Percentiles rank a stretch among this genome's conserved stretches.
phyloP scores from a whole-genome alignment of 2,113 vertebrate species.

The Pluvianellus socialis region DNA sequence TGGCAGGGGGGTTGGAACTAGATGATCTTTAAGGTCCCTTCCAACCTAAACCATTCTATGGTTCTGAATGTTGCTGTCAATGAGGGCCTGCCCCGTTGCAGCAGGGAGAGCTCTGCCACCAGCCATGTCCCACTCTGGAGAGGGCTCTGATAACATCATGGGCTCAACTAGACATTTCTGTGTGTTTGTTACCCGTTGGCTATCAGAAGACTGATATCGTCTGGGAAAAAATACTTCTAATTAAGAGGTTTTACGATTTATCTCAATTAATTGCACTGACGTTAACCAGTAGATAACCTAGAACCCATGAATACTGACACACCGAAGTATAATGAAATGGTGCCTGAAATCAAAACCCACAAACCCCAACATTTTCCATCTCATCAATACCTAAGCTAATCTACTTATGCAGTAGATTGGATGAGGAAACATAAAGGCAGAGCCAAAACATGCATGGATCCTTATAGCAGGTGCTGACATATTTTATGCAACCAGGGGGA shows the following conservation, averaged over 20 bases:
- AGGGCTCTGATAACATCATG: background rate
- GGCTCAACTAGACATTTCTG: background rate
- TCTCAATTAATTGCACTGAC: background rate
- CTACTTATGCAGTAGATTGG: background rate
- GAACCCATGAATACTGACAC: background rate
- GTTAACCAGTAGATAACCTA: background rate
- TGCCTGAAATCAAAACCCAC: background rate
- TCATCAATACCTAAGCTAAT: background rate
- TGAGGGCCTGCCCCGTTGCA: background rate
- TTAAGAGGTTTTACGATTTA: background rate
- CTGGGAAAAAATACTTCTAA: background rate
- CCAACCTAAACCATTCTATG: too few species aligned
- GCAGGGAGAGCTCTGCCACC: background rate
- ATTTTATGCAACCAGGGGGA: background rate
- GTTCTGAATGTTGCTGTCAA: background rate
- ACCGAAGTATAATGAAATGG: background rate
- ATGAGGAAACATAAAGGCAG: background rate
- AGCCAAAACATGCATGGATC: background rate
- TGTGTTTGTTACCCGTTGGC: background rate
- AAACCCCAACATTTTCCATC: background rate
- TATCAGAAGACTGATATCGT: background rate
- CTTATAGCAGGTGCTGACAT: background rate
- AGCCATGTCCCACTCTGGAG: background rate
- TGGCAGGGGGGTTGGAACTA: too few species aligned
- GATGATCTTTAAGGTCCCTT: too few species aligned